Percentiles rank a stretch among this genome's conserved stretches.
These are phyloP conservation scores for Scaptomyza pallida DNA, from an alignment of 1,140 invertebrate genomes.

Conservation along the genomic window DNA sequence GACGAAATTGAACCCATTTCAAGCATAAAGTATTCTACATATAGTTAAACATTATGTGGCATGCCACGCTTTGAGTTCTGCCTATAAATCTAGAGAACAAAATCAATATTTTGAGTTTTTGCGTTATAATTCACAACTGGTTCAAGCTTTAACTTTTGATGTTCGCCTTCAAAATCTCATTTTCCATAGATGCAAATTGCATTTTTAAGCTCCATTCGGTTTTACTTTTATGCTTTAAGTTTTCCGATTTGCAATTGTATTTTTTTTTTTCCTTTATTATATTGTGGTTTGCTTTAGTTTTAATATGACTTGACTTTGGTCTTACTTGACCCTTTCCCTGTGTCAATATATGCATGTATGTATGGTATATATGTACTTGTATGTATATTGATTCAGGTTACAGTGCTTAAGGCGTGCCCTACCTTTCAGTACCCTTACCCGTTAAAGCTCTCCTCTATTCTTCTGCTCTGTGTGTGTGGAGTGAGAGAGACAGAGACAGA, in stretches of 20 bases:
- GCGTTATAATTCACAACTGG: too few relatives aligned
- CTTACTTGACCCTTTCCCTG: background rate
- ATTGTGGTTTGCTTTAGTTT: background rate
- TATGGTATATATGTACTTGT: constrained; percentile 7
- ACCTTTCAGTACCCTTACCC: background rate
- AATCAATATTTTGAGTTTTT: too few relatives aligned
- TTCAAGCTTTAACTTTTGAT: too few relatives aligned
- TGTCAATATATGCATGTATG: background rate
- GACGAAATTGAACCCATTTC: constrained; percentile 9
- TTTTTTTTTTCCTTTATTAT: too few relatives aligned
- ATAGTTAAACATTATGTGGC: too few relatives aligned
- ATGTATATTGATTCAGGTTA: constrained; percentile 56
- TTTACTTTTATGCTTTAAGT: background rate
- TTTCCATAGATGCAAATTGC: too few relatives aligned
- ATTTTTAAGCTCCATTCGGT: too few relatives aligned
- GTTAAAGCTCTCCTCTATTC: background rate
- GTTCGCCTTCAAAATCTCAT: too few relatives aligned
- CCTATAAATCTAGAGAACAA: too few relatives aligned
- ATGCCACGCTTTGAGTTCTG: too few relatives aligned
- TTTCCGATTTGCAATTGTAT: too few relatives aligned
- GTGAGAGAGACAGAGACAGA: background rate
- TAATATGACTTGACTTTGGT: constrained; percentile 1
- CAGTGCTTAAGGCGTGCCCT: constrained; percentile 12
- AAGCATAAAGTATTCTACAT: background rate
- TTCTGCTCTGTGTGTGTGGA: background rate